phyloP scores from a whole-genome alignment of 2,888 invertebrate species.

The Horisme vitalbata region DNA sequence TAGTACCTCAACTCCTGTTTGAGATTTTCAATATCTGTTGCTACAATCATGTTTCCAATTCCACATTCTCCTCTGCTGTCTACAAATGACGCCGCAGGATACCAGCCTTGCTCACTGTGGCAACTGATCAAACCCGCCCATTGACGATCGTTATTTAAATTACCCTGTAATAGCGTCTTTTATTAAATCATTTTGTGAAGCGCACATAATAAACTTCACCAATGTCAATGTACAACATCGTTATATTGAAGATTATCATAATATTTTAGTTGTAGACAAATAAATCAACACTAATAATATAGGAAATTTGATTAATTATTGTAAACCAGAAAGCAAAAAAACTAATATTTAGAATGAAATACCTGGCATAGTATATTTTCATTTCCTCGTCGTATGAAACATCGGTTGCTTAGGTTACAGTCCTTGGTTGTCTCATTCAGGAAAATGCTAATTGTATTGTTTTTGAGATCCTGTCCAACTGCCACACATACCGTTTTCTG shows the following conservation, averaged over 20 bases:
- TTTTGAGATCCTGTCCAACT: slow-evolving; percentile 78
- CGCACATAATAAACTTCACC: too few species aligned
- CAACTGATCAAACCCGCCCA: slow-evolving; percentile 89
- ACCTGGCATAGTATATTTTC: slow-evolving; percentile 67
- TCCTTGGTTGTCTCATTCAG: slow-evolving; percentile 72
- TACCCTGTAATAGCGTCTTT: slow-evolving; percentile 45
- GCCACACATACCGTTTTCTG: slow-evolving; percentile 83
- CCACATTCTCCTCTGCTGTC: slow-evolving; percentile 83
- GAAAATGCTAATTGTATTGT: slow-evolving; percentile 76
- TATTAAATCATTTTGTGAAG: too few species aligned
- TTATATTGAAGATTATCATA: too few species aligned
- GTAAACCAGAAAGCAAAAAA: not conserved
- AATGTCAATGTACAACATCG: too few species aligned
- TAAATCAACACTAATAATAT: too few species aligned
- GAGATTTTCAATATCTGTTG: slow-evolving; percentile 80
- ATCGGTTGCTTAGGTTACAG: slow-evolving; percentile 79
- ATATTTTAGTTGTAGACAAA: too few species aligned
- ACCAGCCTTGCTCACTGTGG: slow-evolving; percentile 86
- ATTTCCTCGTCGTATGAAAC: slow-evolving; percentile 70
- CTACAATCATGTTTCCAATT: slow-evolving; percentile 63
- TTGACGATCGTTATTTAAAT: slow-evolving; percentile 40
- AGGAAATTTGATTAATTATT: too few species aligned
- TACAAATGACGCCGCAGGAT: slow-evolving; percentile 86
- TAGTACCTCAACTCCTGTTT: slow-evolving; percentile 74
- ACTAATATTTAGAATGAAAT: too few species aligned